These are phyloP conservation scores for Oncorhynchus clarkii DNA, from an alignment of 2,113 vertebrate species.

Conservation along the genomic window DNA sequence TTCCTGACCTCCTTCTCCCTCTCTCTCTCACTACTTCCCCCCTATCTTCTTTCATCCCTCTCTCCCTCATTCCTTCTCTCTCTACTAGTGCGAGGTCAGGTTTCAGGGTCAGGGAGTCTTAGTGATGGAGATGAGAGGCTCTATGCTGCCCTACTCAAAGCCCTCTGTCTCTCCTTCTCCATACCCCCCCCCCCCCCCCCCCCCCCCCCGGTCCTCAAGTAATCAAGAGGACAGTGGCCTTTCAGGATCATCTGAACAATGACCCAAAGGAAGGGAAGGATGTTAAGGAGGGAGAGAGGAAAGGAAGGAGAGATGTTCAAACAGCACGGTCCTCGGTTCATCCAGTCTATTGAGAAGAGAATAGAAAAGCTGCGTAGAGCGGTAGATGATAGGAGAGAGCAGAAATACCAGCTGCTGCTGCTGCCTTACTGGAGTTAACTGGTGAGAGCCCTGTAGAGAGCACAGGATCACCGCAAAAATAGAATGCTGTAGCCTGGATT, in stretches of 20 bases:
- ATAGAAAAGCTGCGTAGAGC: conserved; percentile 5
- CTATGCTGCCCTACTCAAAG: conserved; percentile 3
- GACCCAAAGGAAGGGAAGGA: neutral
- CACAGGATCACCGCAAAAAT: too few species aligned
- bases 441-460: neutral
- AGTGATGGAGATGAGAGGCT: neutral
- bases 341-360: conserved; percentile 2
- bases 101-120: conserved; percentile 10
- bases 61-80: neutral
- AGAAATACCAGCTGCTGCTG: neutral
- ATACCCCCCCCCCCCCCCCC: neutral
- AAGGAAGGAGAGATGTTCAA: neutral
- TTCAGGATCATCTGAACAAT: conserved; percentile 9
- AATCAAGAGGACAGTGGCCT: neutral
- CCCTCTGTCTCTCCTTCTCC: neutral
- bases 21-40: neutral
- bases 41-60: neutral
- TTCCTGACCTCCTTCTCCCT: neutral
- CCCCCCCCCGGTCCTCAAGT: neutral
- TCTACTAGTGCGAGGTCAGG: neutral
- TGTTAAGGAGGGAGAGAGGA: too few species aligned
- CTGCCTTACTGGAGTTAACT: conserved; percentile 5
- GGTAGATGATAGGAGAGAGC: neutral
- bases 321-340: conserved; percentile 4
- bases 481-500: neutral